Percentiles rank a stretch among this genome's conserved stretches.
Evolutionary conservation across 2,797 vertebrate species (phyloP).

Genomic region (Centropyge bicolor): DNA sequence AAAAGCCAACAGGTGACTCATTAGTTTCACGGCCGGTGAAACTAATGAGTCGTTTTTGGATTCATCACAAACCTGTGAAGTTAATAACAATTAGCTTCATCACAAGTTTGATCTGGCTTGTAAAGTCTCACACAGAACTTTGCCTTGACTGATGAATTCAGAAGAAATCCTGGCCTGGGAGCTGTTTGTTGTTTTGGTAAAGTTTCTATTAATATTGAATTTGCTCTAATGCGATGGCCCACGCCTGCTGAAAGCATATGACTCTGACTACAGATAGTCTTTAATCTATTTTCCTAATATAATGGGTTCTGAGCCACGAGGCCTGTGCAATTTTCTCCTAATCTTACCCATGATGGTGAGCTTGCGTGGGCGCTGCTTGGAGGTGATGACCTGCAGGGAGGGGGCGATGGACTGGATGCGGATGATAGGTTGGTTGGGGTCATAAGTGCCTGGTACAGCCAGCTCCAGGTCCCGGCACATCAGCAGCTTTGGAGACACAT

Average conservation of each 20-base stretch:
- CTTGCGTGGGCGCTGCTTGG: slow-evolving; percentile 98
- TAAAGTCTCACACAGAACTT: slow-evolving; percentile 18
- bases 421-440: slow-evolving; percentile 98
- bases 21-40: too few relatives aligned
- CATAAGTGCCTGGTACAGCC: slow-evolving; percentile 97
- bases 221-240: slow-evolving; percentile 35
- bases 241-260: slow-evolving; percentile 30
- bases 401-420: slow-evolving; percentile 98
- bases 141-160: slow-evolving; percentile 35
- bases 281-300: slow-evolving; percentile 53
- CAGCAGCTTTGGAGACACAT: slow-evolving; percentile 96
- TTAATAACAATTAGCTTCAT: not conserved
- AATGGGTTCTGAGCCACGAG: slow-evolving; percentile 35
- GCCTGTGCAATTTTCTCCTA: slow-evolving; percentile 31
- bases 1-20: too few relatives aligned
- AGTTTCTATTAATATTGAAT: slow-evolving; percentile 51
- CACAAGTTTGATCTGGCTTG: slow-evolving; percentile 23
- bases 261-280: slow-evolving; percentile 28
- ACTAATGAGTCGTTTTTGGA: too few relatives aligned
- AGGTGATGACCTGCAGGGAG: slow-evolving; percentile 98
- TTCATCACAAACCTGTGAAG: too few relatives aligned
- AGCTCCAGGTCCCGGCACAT: slow-evolving; percentile 98
- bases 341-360: slow-evolving; percentile 97
- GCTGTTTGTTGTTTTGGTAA: slow-evolving; percentile 37
- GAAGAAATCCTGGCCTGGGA: slow-evolving; percentile 38